Conservation (phyloP, 2,797 vertebrate genomes). For the Oryzias dopingdopingensis region DNA sequence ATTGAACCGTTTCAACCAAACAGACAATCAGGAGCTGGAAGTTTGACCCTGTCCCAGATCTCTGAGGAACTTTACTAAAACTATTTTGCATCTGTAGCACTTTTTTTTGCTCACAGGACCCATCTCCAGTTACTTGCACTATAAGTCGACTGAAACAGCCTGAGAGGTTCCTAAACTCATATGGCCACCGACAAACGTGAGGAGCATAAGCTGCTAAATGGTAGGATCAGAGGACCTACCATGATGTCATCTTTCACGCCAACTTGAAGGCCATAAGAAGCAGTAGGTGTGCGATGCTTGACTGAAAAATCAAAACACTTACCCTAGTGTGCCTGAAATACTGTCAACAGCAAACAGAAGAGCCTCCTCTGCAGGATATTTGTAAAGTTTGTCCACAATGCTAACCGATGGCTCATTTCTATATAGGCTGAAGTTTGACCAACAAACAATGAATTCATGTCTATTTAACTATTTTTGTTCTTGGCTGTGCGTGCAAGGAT, state of each 20-base stretch:
- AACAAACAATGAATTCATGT: conserved; percentile 36
- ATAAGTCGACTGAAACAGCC: conserved; percentile 27
- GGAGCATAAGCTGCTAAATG: conserved; percentile 32
- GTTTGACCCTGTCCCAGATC: conserved; percentile 63
- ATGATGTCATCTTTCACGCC: conserved; percentile 13
- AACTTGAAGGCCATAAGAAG: conserved; percentile 22
- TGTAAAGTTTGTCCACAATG: conserved; percentile 21
- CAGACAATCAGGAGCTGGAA: conserved; percentile 74
- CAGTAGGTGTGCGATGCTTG: conserved; percentile 17
- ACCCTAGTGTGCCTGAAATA: conserved; percentile 57
- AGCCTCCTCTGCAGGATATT: conserved; percentile 11
- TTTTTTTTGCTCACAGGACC: conserved; percentile 41
- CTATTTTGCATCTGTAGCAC: conserved; percentile 39
- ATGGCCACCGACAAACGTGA: conserved; percentile 13
- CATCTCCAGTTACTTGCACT: conserved; percentile 34
- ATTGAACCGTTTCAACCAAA: conserved; percentile 77
- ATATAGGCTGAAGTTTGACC: conserved; percentile 29
- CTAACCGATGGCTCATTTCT: conserved; percentile 28
- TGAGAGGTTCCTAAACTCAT: conserved; percentile 30
- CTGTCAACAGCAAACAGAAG: conserved; percentile 15
- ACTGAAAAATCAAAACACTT: conserved; percentile 33
- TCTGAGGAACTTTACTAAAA: conserved; percentile 17
- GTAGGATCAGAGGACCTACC: conserved; percentile 19
- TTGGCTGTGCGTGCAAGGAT: conserved; percentile 53
- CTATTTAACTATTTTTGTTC: conserved; percentile 57